phyloP scores from a whole-genome alignment of 2,113 vertebrate species.

The Irena cyanogastra region DNA sequence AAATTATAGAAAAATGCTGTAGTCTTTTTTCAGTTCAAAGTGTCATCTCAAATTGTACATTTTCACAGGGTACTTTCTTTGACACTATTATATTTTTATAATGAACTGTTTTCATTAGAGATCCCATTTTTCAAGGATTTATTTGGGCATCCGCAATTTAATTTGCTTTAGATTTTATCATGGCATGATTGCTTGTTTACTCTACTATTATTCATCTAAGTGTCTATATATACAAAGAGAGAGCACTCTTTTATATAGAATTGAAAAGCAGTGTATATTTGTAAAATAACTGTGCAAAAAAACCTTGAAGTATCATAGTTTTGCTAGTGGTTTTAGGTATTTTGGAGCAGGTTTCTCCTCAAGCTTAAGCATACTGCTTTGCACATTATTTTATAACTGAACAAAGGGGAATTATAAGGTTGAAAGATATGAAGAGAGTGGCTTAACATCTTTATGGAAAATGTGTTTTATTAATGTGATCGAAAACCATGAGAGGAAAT shows the following conservation, averaged over 20 bases:
- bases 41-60: background rate
- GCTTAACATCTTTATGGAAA: background rate
- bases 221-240: background rate
- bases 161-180: background rate
- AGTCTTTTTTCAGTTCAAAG: background rate
- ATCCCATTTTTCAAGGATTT: background rate
- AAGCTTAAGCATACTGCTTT: background rate
- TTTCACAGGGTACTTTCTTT: background rate
- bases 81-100: background rate
- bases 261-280: background rate
- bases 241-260: background rate
- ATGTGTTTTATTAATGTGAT: background rate
- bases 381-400: background rate
- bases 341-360: background rate
- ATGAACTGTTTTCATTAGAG: background rate
- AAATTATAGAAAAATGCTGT: background rate
- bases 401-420: background rate
- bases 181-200: background rate
- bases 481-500: background rate
- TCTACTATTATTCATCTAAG: background rate
- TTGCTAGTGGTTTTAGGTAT: background rate
- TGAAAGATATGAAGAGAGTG: background rate
- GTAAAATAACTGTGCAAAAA: background rate
- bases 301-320: background rate
- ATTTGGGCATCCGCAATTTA: background rate